These are phyloP conservation scores for Myathropa florea DNA, from an alignment of 2,888 invertebrate genomes.

Conservation along the genomic window DNA sequence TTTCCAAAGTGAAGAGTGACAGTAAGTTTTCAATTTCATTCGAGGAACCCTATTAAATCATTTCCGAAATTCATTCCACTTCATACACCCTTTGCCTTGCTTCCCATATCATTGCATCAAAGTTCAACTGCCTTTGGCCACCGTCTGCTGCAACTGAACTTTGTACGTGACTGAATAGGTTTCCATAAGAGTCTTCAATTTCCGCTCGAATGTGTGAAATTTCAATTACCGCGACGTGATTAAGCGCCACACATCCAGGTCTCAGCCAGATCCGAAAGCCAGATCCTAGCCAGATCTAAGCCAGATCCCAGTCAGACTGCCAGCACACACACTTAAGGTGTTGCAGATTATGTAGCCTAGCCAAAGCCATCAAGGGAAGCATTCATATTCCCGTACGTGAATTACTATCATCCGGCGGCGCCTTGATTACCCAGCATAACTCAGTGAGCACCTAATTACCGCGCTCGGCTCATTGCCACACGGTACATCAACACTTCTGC, in stretches of 20 bases:
- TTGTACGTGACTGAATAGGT: background rate
- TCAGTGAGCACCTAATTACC: conserved; percentile 66
- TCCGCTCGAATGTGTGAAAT: conserved; percentile 57
- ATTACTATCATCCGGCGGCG: conserved; percentile 56
- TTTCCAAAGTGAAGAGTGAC: background rate
- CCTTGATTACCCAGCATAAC: conserved; percentile 64
- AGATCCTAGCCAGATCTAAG: conserved; percentile 44
- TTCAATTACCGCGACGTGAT: conserved; percentile 57
- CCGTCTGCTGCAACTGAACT: background rate
- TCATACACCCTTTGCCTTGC: background rate
- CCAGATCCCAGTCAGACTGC: conserved; percentile 58
- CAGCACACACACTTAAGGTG: conserved; percentile 49
- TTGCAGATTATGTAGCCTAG: conserved; percentile 3
- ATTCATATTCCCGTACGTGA: conserved; percentile 50
- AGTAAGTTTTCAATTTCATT: background rate
- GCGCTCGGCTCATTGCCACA: conserved; percentile 44
- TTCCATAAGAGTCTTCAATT: conserved; percentile 30
- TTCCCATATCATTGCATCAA: background rate
- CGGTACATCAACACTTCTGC: conserved; percentile 46
- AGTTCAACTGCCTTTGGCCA: background rate
- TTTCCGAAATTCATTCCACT: background rate
- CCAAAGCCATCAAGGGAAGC: conserved; percentile 38
- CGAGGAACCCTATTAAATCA: too few species aligned
- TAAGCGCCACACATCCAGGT: conserved; percentile 66
- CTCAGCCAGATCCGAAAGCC: conserved; percentile 16